A percentile compares a stretch with the other conserved stretches of the same genome.
phyloP scores from a whole-genome alignment of 2,797 vertebrate species.

The Gallirallus australis region DNA sequence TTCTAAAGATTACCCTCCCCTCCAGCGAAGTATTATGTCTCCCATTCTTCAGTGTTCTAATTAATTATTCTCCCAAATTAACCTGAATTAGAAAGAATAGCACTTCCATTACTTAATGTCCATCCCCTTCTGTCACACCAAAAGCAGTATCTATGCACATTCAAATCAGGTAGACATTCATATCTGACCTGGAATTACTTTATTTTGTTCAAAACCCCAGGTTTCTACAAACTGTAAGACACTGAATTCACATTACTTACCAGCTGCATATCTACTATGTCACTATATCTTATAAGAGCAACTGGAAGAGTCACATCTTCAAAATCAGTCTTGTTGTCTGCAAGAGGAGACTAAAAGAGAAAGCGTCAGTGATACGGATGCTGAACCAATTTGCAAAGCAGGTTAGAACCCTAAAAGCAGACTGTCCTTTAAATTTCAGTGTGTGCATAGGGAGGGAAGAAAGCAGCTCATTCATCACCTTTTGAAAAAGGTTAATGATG shows the following conservation, averaged over 20 bases:
- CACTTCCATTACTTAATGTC: not conserved
- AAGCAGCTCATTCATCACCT: not conserved
- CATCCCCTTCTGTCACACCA: not conserved
- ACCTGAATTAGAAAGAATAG: not conserved
- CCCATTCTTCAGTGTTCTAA: not conserved
- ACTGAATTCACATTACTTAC: slow-evolving; percentile 73
- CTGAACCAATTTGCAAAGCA: not conserved
- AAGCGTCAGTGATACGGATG: not conserved
- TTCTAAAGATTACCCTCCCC: not conserved
- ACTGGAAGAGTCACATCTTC: slow-evolving; percentile 85
- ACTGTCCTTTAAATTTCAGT: not conserved
- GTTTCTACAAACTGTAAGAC: not conserved
- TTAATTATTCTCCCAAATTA: not conserved
- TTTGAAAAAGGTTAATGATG: not conserved
- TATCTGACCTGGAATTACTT: not conserved
- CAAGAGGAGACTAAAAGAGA: slow-evolving; percentile 80
- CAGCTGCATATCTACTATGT: slow-evolving; percentile 84
- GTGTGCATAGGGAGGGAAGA: not conserved
- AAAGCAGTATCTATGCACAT: not conserved
- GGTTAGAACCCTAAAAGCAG: not conserved
- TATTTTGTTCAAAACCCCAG: not conserved
- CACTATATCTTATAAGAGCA: slow-evolving; percentile 85
- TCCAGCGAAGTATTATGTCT: not conserved
- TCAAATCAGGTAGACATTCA: not conserved
- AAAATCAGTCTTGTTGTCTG: slow-evolving; percentile 84